Evolutionary conservation across 2,113 vertebrate species (phyloP), one percentile per base, ranked within the genome.

Genomic region (Argyrosomus japonicus): DNA sequence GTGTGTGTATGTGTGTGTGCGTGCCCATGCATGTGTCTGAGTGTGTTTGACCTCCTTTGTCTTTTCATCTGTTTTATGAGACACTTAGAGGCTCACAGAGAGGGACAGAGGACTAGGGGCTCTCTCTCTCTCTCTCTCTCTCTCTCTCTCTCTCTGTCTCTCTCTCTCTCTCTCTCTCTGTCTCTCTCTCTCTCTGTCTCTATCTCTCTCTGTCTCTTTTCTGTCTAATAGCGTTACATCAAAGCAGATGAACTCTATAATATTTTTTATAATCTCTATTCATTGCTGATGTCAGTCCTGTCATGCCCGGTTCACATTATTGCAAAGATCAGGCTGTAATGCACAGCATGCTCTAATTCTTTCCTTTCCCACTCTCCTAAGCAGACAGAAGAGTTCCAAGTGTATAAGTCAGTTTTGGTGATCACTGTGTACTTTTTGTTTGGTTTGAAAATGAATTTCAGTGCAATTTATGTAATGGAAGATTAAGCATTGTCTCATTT

Each of bases 21-120:
- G 14, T 50, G 27, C 11, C 36, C 23, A 15, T 19, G 47, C 36
- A 32, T 56, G 23, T 71, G 77, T 77, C 60, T 80, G 78, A 43
- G 56, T 53, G 75, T 74, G 75, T 79, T 68, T 85, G 88, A 91
- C 91, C 82, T 89, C 82, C 67, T 74, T 40, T 76, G 75, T 77
- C 72, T 72, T 67, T 81, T 84, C 69, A 77, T 86, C 72, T 83
- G 57, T 88, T 88, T 90, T 87, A 90, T 79, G 65, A 75, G 75
- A 15, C 75, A 65, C 69, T 82, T 78, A 56, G 36, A 74, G 65
- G 36, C 69, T 82, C 62, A 58, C 68, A 54, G 54, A 75, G 62
- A 62, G 51, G 60, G 61, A 72, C 25, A 50, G 72, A 70, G 63
- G 36, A 40, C 61, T 6, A 18, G 32, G 21, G 57, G n/a, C 15